phyloP scores from a whole-genome alignment of 2,113 vertebrate genomes.

The Misgurnus anguillicaudatus region DNA sequence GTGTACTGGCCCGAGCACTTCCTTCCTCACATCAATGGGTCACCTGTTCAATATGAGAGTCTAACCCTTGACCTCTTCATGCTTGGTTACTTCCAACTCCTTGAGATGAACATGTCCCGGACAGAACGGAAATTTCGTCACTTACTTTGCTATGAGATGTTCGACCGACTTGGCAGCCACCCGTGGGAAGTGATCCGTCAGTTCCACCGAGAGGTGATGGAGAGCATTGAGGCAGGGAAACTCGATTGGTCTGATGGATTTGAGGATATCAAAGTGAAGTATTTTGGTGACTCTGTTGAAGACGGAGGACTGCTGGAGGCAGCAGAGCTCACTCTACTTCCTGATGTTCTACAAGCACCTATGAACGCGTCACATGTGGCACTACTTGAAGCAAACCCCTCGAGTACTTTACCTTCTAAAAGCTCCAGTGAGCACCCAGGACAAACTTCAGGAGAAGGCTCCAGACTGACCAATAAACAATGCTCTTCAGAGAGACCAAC shows the following conservation, averaged over 20 bases:
- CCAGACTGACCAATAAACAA: not conserved
- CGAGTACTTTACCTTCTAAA: constrained; percentile 31
- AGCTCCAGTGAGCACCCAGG: constrained; percentile 40
- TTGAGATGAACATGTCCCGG: constrained; percentile 94
- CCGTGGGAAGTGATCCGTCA: constrained; percentile 87
- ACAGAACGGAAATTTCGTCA: constrained; percentile 92
- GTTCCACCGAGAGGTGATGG: constrained; percentile 88
- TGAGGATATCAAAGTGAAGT: constrained; percentile 85
- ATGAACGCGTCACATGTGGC: constrained; percentile 45
- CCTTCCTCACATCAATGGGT: constrained; percentile 82
- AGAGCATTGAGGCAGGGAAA: constrained; percentile 82
- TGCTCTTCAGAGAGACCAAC: not conserved
- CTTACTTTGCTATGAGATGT: constrained; percentile 97
- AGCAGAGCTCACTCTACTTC: constrained; percentile 59
- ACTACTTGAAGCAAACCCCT: constrained; percentile 39
- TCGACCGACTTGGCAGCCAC: constrained; percentile 89
- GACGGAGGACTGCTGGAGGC: constrained; percentile 64
- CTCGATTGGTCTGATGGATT: constrained; percentile 88
- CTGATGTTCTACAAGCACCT: constrained; percentile 50
- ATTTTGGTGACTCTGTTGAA: constrained; percentile 79
- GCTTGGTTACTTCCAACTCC: constrained; percentile 96
- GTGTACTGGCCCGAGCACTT: constrained; percentile 97
- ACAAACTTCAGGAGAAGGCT: constrained; percentile 40
- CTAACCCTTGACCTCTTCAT: constrained; percentile 96
- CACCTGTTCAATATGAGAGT: constrained; percentile 81